Conservation (phyloP, 1,140 invertebrate species). For the Drosophila subpulchrella region DNA sequence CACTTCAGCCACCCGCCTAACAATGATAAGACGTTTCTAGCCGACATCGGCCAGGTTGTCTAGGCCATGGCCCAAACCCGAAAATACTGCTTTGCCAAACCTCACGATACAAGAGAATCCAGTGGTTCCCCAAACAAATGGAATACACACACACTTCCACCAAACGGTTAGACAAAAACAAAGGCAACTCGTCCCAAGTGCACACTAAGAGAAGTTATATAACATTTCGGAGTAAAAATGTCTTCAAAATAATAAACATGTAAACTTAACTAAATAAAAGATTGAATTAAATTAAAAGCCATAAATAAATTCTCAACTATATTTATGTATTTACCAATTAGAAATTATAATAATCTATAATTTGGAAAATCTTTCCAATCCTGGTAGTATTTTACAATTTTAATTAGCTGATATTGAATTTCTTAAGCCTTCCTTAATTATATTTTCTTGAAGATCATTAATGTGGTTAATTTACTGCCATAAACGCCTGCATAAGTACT, state of each 20-base stretch:
- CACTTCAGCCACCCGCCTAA: conserved; percentile 80
- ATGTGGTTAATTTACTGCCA: no score
- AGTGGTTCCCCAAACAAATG: conserved; percentile 1
- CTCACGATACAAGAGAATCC: conserved; percentile 44
- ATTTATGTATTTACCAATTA: no score
- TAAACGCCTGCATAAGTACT: no score
- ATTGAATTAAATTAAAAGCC: no score
- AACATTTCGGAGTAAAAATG: no score
- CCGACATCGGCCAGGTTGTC: conserved; percentile 45
- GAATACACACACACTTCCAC: neutral
- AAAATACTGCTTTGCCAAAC: conserved; percentile 22
- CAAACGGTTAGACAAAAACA: conserved; percentile 34
- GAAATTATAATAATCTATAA: no score
- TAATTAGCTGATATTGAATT: no score
- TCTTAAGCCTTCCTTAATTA: neutral
- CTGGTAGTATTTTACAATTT: no score
- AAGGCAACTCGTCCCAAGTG: conserved; percentile 68
- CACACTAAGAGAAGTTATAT: conserved; percentile 6
- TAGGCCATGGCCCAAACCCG: conserved; percentile 59
- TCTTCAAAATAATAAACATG: neutral
- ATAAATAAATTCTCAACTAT: no score
- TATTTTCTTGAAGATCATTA: neutral
- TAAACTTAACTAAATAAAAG: neutral
- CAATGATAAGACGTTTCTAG: conserved; percentile 68
- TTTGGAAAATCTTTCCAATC: no score